A percentile compares a stretch with the other conserved stretches of the same genome.
Conservation (phyloP, 2,797 vertebrate species). For the Diceros bicornis region DNA sequence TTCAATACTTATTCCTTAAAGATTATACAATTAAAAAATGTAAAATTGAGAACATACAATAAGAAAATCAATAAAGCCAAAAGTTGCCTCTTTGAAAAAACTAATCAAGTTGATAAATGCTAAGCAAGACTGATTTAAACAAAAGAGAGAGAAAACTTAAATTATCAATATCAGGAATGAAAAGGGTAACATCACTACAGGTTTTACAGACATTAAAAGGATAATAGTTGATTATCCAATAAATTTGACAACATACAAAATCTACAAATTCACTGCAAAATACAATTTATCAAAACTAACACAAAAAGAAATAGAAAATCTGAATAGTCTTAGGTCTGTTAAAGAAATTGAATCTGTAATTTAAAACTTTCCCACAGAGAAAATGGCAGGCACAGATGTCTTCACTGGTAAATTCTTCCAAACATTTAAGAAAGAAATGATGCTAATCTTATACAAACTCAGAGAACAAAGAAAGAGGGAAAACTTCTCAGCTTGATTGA, state of each 20-base stretch:
- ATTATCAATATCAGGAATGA: neutral
- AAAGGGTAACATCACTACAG: neutral
- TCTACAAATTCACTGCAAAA: neutral
- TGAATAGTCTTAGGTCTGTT: conserved; percentile 6
- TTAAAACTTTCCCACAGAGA: neutral
- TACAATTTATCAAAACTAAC: conserved; percentile 37
- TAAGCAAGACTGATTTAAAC: neutral
- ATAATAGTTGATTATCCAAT: neutral
- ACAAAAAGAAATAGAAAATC: conserved; percentile 50
- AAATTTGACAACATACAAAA: neutral
- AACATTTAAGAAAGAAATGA: neutral
- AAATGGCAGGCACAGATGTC: neutral
- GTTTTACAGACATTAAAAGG: neutral
- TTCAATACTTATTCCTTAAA: neutral
- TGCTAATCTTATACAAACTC: neutral
- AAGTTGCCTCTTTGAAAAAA: neutral
- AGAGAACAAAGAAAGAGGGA: neutral
- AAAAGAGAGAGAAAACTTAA: conserved; percentile 40
- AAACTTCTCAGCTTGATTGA: conserved; percentile 10
- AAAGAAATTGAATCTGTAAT: conserved; percentile 13
- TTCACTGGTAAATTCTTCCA: neutral
- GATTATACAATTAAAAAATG: neutral
- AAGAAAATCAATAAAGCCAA: neutral
- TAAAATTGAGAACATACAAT: neutral
- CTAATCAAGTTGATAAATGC: neutral